Conservation (phyloP, 2,797 vertebrate genomes). For the Paedocypris micromegethes region DNA sequence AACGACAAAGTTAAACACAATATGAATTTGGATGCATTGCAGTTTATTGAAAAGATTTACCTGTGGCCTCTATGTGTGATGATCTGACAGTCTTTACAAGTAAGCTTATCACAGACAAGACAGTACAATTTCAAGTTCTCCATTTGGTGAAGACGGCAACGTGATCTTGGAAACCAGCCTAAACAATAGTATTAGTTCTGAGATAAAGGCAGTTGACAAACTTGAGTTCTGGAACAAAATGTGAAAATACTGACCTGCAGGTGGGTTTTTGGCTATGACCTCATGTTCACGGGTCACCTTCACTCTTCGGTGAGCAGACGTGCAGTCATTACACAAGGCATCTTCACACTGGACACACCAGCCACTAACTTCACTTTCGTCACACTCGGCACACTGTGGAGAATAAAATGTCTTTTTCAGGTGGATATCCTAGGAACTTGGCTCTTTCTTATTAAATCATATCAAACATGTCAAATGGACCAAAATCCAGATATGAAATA, state of each 20-base stretch:
- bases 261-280: slow-evolving; percentile 36
- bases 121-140: slow-evolving; percentile 62
- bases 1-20: neutral
- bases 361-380: slow-evolving; percentile 67
- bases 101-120: slow-evolving; percentile 55
- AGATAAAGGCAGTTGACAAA: no score
- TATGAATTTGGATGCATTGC: no score
- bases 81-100: slow-evolving; percentile 67
- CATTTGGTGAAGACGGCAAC: slow-evolving; percentile 55
- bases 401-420: neutral
- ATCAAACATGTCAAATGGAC: neutral
- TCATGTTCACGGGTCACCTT: slow-evolving; percentile 78
- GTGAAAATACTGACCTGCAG: slow-evolving; percentile 16
- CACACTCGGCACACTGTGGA: slow-evolving; percentile 76
- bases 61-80: slow-evolving; percentile 60
- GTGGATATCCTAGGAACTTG: neutral
- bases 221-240: neutral
- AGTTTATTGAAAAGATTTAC: slow-evolving; percentile 34
- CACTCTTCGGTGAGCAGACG: slow-evolving; percentile 76
- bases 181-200: slow-evolving; percentile 9
- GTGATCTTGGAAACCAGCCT: slow-evolving; percentile 44
- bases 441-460: neutral
- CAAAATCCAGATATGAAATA: no score
- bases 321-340: slow-evolving; percentile 73
- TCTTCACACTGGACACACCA: slow-evolving; percentile 78